phyloP scores from a whole-genome alignment of 2,888 invertebrate species.

The Acrobasis suavella region DNA sequence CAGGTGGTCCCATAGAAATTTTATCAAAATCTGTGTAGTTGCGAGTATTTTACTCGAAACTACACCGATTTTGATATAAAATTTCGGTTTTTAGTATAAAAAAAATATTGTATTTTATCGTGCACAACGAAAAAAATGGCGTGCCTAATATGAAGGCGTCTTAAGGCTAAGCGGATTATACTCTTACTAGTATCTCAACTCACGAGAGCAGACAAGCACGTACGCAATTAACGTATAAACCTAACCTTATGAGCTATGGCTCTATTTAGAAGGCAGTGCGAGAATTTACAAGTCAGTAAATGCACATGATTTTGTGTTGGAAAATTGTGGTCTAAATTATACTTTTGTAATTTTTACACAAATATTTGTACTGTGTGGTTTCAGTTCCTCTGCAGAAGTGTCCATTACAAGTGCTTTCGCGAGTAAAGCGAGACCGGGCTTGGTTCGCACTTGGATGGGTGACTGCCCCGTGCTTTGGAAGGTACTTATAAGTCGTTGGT shows the following conservation, averaged over 20 bases:
- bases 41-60: too few relatives aligned
- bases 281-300: slow-evolving; percentile 53
- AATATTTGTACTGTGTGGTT: not conserved
- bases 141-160: not conserved
- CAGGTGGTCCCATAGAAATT: too few relatives aligned
- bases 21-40: too few relatives aligned
- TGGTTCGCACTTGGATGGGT: too few relatives aligned
- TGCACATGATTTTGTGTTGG: slow-evolving; percentile 35
- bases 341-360: slow-evolving; percentile 1
- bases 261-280: slow-evolving; percentile 52
- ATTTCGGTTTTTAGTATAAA: too few relatives aligned
- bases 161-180: not conserved
- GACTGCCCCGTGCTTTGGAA: too few relatives aligned
- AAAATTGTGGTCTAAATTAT: slow-evolving; percentile 24
- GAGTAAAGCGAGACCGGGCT: too few relatives aligned
- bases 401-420: too few relatives aligned
- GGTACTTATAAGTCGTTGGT: too few relatives aligned
- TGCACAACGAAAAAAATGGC: too few relatives aligned
- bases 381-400: not conserved
- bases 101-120: too few relatives aligned
- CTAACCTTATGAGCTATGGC: slow-evolving; percentile 54
- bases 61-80: too few relatives aligned
- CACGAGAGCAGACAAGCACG: slow-evolving; percentile 18
- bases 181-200: not conserved
- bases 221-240: slow-evolving; percentile 61